Evolutionary conservation across 2,113 vertebrate species (phyloP).

Genomic region (Hippocampus guttulatus): DNA sequence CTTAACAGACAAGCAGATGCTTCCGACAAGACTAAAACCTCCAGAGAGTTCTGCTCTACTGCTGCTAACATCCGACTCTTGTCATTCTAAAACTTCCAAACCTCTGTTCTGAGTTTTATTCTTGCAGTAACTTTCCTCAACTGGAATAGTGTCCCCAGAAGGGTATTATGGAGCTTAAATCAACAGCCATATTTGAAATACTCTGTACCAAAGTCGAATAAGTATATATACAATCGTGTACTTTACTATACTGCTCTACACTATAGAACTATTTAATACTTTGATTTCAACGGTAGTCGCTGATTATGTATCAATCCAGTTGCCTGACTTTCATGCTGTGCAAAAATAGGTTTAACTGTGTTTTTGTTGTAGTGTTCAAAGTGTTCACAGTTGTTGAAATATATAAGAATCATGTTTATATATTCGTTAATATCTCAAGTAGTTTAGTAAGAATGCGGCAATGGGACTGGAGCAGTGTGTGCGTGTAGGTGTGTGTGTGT

Average conservation of each 20-base stretch:
- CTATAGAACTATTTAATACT: too few relatives aligned
- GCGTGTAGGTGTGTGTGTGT: too few relatives aligned
- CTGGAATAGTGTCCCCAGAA: slow-evolving; percentile 2
- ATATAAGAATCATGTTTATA: too few relatives aligned
- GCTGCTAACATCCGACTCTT: slow-evolving; percentile 39
- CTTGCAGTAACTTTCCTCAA: neutral
- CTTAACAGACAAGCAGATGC: slow-evolving; percentile 66
- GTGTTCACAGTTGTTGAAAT: too few relatives aligned
- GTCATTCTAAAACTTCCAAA: slow-evolving; percentile 38
- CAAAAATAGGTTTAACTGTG: too few relatives aligned
- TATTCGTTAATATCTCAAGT: too few relatives aligned
- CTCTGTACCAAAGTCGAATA: neutral
- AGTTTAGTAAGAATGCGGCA: too few relatives aligned
- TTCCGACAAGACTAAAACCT: slow-evolving; percentile 42
- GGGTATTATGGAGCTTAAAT: slow-evolving; percentile 7
- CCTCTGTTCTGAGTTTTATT: slow-evolving; percentile 8
- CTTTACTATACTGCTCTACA: neutral
- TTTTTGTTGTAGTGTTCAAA: too few relatives aligned
- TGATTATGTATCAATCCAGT: too few relatives aligned
- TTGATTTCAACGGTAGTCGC: too few relatives aligned
- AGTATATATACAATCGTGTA: neutral
- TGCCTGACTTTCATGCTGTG: too few relatives aligned
- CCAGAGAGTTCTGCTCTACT: slow-evolving; percentile 38
- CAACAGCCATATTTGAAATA: neutral
- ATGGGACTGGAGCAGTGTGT: too few relatives aligned